These are phyloP conservation scores for Trichopoda pennipes DNA, from an alignment of 2,888 invertebrate species.

Conservation along the genomic window DNA sequence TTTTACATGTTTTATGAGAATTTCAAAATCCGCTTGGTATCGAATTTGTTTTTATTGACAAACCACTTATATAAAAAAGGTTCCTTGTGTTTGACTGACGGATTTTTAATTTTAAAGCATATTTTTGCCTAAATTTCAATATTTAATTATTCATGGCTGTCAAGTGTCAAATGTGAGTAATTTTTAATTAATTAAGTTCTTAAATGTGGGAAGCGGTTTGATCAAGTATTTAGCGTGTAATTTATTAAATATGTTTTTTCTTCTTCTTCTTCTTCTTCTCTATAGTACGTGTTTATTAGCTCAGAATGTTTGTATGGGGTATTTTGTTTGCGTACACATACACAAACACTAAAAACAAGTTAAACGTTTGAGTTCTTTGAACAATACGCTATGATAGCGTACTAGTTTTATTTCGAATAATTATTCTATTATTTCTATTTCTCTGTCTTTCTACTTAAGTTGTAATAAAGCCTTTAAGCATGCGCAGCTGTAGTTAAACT, in stretches of 20 bases:
- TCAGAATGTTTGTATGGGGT: too few species aligned
- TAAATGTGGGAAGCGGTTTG: background rate
- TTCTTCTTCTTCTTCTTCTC: too few species aligned
- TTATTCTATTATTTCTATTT: too few species aligned
- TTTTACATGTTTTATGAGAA: too few species aligned
- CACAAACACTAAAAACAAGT: too few species aligned
- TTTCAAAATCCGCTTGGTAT: too few species aligned
- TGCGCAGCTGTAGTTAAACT: background rate
- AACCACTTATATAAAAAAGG: background rate
- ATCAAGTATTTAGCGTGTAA: background rate
- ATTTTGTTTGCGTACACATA: too few species aligned
- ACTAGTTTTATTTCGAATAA: too few species aligned
- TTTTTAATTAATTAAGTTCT: conserved; percentile 20
- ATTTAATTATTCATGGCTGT: conserved; percentile 39
- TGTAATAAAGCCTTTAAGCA: conserved; percentile 5
- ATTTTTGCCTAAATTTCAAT: background rate
- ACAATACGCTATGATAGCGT: too few species aligned
- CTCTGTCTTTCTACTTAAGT: background rate
- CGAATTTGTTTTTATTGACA: too few species aligned
- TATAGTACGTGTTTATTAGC: too few species aligned
- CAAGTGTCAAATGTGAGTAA: conserved; percentile 48
- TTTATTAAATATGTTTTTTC: conserved; percentile 6
- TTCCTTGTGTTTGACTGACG: background rate
- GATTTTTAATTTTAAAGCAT: background rate
- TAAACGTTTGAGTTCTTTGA: too few species aligned